A percentile compares a stretch with the other conserved stretches of the same genome.
These are phyloP conservation scores for Gastrophryne carolinensis DNA, from an alignment of 2,797 vertebrate species.

Conservation along the genomic window DNA sequence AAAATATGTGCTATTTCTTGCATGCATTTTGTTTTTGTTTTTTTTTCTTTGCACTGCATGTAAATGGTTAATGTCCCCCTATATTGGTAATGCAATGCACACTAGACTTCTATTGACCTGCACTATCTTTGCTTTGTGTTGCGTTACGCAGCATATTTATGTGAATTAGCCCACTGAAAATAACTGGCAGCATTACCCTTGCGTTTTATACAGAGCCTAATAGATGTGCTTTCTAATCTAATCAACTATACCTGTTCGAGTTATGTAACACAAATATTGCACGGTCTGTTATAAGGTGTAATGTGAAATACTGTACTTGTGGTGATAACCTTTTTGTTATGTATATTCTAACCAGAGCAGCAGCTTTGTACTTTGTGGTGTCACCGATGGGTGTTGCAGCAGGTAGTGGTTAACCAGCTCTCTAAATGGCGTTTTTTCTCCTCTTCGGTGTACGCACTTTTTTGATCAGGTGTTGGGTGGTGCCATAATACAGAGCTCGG, in stretches of 20 bases:
- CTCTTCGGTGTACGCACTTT: background rate
- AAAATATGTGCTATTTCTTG: too few relatives aligned
- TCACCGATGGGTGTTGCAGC: constrained; percentile 7
- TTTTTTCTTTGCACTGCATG: too few relatives aligned
- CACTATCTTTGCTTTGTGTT: too few relatives aligned
- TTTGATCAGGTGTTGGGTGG: background rate
- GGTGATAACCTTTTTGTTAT: constrained; percentile 25
- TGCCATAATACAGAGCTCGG: background rate
- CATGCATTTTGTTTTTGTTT: too few relatives aligned
- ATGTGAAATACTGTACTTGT: background rate
- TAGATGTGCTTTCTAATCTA: too few relatives aligned
- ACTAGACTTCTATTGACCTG: too few relatives aligned
- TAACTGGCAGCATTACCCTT: too few relatives aligned
- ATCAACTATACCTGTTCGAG: background rate
- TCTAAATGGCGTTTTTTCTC: constrained; percentile 11
- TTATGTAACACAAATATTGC: background rate
- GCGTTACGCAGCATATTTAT: too few relatives aligned
- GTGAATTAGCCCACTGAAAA: too few relatives aligned
- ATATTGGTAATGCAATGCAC: too few relatives aligned
- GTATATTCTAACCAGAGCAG: background rate
- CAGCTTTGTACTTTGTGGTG: constrained; percentile 23
- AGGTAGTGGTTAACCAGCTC: constrained; percentile 37
- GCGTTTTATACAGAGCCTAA: too few relatives aligned
- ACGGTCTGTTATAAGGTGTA: background rate
- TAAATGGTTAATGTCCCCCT: too few relatives aligned